Conservation (phyloP, 2,888 invertebrate genomes). For the Diachrysia chrysitis region DNA sequence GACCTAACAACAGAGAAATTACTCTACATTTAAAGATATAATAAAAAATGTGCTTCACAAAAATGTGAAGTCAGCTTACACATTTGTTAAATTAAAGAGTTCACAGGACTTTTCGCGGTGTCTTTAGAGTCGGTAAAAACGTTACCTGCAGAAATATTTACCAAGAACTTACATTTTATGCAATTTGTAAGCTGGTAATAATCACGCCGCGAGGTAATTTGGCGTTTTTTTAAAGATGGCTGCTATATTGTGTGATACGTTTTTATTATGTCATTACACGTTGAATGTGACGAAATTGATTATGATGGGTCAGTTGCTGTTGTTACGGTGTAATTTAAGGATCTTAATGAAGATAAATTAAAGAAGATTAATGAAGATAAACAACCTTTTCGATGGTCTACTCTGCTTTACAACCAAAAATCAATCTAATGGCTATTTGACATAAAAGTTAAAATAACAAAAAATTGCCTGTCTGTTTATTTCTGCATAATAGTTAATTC, state of each 20-base stretch:
- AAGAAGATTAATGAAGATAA: too few species aligned
- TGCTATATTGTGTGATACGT: slow-evolving; percentile 26
- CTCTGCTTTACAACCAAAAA: too few species aligned
- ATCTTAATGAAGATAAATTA: too few species aligned
- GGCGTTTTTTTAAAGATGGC: slow-evolving; percentile 38
- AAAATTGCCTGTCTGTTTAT: too few species aligned
- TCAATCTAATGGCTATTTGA: too few species aligned
- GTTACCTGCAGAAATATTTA: slow-evolving; percentile 49
- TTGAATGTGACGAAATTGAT: not conserved
- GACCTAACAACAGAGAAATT: not conserved
- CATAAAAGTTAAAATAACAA: too few species aligned
- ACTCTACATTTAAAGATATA: not conserved
- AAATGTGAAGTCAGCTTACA: slow-evolving; percentile 39
- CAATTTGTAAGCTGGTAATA: slow-evolving; percentile 54
- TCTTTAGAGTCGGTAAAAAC: slow-evolving; percentile 46
- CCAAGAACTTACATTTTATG: slow-evolving; percentile 51
- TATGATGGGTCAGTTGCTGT: not conserved
- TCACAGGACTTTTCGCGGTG: slow-evolving; percentile 47
- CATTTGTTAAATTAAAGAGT: slow-evolving; percentile 66
- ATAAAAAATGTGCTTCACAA: not conserved
- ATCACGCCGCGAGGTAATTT: slow-evolving; percentile 40
- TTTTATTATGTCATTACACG: slow-evolving; percentile 13
- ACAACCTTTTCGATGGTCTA: too few species aligned
- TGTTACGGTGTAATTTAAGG: too few species aligned
- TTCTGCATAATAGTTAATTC: too few species aligned